Conservation (phyloP, 2,113 vertebrate species). For the Chinchilla lanigera region DNA sequence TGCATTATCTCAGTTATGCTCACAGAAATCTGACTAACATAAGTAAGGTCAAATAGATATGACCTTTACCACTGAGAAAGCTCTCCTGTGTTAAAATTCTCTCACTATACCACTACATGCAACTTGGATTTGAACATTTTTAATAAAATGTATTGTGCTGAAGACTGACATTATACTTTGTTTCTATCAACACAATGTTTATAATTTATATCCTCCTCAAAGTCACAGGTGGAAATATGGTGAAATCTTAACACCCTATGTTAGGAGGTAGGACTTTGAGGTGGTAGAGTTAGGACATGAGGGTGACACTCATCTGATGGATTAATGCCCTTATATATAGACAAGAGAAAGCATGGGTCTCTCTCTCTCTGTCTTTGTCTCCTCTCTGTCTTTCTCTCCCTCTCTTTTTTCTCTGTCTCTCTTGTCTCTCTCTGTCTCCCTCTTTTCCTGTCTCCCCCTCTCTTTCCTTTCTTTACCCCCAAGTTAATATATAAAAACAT, state of each 20-base stretch:
- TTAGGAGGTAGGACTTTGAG: not conserved
- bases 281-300: not conserved
- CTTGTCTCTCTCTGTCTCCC: not conserved
- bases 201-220: not conserved
- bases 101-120: not conserved
- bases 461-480: not conserved
- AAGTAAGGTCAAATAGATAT: not conserved
- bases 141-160: not conserved
- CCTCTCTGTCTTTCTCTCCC: not conserved
- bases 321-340: not conserved
- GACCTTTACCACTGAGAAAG: not conserved
- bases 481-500: not conserved
- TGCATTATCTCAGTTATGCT: not conserved
- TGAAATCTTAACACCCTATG: not conserved
- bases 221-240: not conserved
- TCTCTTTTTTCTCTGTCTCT: not conserved
- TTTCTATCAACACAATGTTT: not conserved
- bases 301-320: not conserved
- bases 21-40: not conserved
- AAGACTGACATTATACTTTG: not conserved
- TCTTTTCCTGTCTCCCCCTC: not conserved
- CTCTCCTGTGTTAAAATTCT: not conserved
- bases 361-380: not conserved
- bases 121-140: not conserved
- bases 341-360: not conserved